Evolutionary conservation across 2,888 invertebrate species (phyloP), one percentile per base, ranked within the genome.

Genomic region (Octonoba sinensis): DNA sequence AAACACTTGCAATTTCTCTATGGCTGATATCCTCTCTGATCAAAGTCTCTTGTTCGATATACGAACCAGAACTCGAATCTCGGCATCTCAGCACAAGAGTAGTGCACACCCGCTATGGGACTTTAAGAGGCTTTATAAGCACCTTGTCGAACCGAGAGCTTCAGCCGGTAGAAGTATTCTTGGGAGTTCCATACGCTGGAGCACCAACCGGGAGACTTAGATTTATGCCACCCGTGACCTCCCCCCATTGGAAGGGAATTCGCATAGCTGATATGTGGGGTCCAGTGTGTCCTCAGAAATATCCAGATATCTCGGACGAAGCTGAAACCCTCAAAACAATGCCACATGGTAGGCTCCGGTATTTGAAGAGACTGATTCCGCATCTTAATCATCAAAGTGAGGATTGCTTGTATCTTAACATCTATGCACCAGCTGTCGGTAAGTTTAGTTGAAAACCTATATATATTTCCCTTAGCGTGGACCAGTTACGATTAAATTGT

Each of bases 361-460:
- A 96, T 88, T 91, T 98, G 86, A 93, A 93, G 88, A 91, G 96
- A 87, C 90, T 98, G 86, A 89, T 95, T 87, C 96, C 96, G 15
- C 92, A 93, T 88, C 90, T 98, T 86, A 93, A 92, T 88, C 95
- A 96, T 88, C 97, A 98, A 91, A 96, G 95, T 87, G 99, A 99
- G 90, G 98, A 99, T 90, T 99, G 99, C 88, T 91, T 99, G 83
- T 96, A 96, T 89, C 92, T 99, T 90, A 99, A 99, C 89, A 94
- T 99, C 88, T 99, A 95, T 90, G 94, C 96, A 11, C 97, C 98
- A 6, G 93, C 94, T 22, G 93, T 95, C 92, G 96, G 96, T 96
- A 90, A 92, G 93, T 86, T 36, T n/a, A n/a, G n/a, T n/a, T n/a
- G n/a, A n/a, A n/a, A n/a, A n/a, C n/a, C n/a, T n/a, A n/a, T n/a